Percentiles rank a stretch among this genome's conserved stretches.
Evolutionary conservation across 2,888 invertebrate genomes (phyloP).

Genomic region (Icerya purchasi): DNA sequence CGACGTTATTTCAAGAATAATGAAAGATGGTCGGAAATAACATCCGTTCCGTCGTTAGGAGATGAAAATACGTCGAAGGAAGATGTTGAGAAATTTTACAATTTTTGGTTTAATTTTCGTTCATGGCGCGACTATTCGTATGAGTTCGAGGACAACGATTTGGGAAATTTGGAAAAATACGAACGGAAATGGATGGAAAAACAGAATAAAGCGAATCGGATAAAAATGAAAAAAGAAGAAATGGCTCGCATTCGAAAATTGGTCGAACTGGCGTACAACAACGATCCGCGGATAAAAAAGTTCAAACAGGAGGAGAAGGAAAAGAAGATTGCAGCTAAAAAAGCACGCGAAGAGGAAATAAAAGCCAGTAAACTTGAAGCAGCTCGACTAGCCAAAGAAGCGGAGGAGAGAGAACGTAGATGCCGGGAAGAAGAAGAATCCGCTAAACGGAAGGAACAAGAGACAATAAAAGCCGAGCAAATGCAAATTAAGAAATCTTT

Average conservation of each 20-base stretch:
- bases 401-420: slow-evolving; percentile 52
- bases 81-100: slow-evolving; percentile 82
- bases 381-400: slow-evolving; percentile 21
- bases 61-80: slow-evolving; percentile 52
- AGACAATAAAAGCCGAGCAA: slow-evolving; percentile 60
- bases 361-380: neutral
- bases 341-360: slow-evolving; percentile 49
- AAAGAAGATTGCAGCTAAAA: slow-evolving; percentile 65
- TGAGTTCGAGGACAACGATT: slow-evolving; percentile 95
- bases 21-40: slow-evolving; percentile 76
- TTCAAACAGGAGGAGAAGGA: slow-evolving; percentile 90
- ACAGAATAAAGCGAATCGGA: slow-evolving; percentile 80
- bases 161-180: slow-evolving; percentile 87
- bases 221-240: slow-evolving; percentile 91
- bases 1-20: slow-evolving; percentile 45
- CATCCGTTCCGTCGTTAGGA: slow-evolving; percentile 63
- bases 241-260: slow-evolving; percentile 72
- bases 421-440: slow-evolving; percentile 43
- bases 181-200: slow-evolving; percentile 97
- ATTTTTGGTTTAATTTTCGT: slow-evolving; percentile 95
- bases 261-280: slow-evolving; percentile 81
- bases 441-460: slow-evolving; percentile 37
- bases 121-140: slow-evolving; percentile 99
- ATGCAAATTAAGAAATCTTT: slow-evolving; percentile 66
- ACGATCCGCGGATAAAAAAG: slow-evolving; percentile 77